These are phyloP conservation scores for Galago senegalensis DNA, from an alignment of 2,797 vertebrate species.

Conservation along the genomic window DNA sequence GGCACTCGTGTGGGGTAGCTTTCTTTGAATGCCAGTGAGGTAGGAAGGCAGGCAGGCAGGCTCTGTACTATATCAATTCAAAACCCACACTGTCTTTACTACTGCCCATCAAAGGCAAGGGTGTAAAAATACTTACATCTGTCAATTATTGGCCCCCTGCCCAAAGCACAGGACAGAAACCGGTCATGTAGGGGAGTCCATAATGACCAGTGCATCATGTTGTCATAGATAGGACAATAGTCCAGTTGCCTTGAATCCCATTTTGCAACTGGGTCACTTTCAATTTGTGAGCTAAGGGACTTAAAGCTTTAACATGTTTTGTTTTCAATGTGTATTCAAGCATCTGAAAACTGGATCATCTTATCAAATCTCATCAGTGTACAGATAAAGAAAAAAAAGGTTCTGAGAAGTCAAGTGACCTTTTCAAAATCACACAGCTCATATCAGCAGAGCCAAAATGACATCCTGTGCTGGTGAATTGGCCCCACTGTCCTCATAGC, in stretches of 20 bases:
- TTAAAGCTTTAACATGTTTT: not conserved
- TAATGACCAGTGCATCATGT: no score
- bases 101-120: not conserved
- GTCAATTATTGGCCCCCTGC: no score
- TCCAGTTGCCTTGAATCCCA: not conserved
- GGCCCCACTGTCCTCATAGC: not conserved
- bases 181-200: no score
- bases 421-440: not conserved
- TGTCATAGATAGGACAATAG: not conserved
- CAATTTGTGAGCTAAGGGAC: not conserved
- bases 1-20: fast-evolving
- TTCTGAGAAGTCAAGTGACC: not conserved
- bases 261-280: not conserved
- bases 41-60: not conserved
- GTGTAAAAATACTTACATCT: not conserved
- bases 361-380: not conserved
- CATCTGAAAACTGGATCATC: not conserved
- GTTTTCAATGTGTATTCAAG: not conserved
- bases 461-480: not conserved
- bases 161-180: not conserved
- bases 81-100: not conserved
- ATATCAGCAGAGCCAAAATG: not conserved
- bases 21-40: not conserved
- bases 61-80: not conserved
- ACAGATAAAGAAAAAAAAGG: not conserved